Conservation (phyloP, 2,113 vertebrate species). For the Strix aluco region DNA sequence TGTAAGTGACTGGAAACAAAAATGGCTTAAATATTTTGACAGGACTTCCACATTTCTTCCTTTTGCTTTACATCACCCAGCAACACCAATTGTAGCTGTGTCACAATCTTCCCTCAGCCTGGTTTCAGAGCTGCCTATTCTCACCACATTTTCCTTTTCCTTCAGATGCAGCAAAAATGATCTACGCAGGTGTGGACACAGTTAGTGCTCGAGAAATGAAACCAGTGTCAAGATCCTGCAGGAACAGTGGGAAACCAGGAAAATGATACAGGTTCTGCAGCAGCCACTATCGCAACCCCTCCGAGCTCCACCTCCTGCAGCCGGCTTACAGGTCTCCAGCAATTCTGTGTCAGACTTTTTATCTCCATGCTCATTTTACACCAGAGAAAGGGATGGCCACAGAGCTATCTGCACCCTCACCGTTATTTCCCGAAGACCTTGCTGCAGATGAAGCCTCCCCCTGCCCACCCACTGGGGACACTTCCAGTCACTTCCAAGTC, state of each 20-base stretch:
- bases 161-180: constrained; percentile 27
- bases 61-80: neutral
- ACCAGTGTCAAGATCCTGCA: neutral
- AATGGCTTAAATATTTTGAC: neutral
- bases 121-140: neutral
- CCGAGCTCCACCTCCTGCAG: neutral
- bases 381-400: neutral
- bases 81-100: neutral
- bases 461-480: neutral
- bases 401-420: neutral
- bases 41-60: neutral
- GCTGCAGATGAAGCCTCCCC: neutral
- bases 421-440: accelerated
- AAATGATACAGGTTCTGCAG: neutral
- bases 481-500: neutral
- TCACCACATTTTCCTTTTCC: neutral
- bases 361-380: accelerated
- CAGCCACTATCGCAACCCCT: neutral
- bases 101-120: neutral
- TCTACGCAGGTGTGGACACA: neutral
- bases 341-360: neutral
- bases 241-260: neutral
- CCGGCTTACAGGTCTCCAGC: neutral
- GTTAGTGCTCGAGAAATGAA: neutral
- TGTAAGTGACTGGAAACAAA: neutral